Evolutionary conservation across 2,888 invertebrate species (phyloP), one percentile per base, ranked within the genome.

Genomic region (Drosophila koepferae): DNA sequence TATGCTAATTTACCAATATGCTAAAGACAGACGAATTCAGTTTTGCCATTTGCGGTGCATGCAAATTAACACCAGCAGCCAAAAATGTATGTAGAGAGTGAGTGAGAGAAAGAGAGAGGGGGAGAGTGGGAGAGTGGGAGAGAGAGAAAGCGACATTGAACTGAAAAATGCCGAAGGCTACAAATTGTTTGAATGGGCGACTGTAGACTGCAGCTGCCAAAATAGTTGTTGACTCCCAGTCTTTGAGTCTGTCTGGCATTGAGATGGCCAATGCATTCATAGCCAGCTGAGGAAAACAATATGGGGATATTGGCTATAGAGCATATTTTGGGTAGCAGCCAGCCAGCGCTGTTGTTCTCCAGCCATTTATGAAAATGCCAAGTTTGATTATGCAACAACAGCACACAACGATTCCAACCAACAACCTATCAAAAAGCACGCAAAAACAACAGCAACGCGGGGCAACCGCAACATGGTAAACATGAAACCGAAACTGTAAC

Each of bases 401-500:
- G 16, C 59, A 38, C n/a, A 56, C 74, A 61, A 46, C 53, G 8
- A 49, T 34, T 18, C 41, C 44, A 48, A 48, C 68, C 69, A 58
- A 59, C 55, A 66, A 74, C 69, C 79, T 74, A 84, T 89, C 77
- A 67, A 84, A 81, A 83, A 76, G 77, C 87, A 81, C 72, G 88
- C 86, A 76, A 89, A 40, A 63, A 44, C 53, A 53, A 53, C 36
- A 65, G 63, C 49, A 53, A 41, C 63, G 67, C 53, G 58, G 61
- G 63, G 56, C 65, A 77, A 84, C 83, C 83, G 78, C 89, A 86
- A 84, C 81, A 86, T 84, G 89, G 82, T 72, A 89, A 85, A 89
- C 89, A 85, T 81, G 89, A 89, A 84, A 85, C 86, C 75, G 86
- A 86, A 85, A 86, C 86, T 75, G 89, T 83, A 88, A 86, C 90